These are phyloP conservation scores for Penaeus vannamei DNA, from an alignment of 1,140 invertebrate genomes.

Conservation along the genomic window DNA sequence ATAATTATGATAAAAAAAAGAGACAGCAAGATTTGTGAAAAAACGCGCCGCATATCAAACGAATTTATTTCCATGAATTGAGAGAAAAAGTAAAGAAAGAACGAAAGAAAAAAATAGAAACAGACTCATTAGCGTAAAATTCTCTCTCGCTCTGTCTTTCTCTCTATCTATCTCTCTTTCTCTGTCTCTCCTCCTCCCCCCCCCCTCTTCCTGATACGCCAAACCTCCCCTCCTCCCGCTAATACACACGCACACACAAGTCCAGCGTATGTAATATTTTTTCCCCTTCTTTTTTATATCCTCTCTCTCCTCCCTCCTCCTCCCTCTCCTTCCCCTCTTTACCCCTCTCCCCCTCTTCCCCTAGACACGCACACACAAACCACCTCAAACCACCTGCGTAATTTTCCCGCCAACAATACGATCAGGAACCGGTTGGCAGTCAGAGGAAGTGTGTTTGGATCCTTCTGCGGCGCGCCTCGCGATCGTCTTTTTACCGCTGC, in stretches of 20 bases:
- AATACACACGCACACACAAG: no score
- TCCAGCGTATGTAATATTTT: no score
- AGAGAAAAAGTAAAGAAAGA: no score
- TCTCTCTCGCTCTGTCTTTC: no score
- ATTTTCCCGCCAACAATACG: constrained; percentile 36
- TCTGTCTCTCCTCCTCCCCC: background rate
- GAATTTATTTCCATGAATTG: no score
- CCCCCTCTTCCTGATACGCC: background rate
- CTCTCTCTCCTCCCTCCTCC: background rate
- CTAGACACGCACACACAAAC: background rate
- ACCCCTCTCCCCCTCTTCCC: background rate
- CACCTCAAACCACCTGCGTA: background rate
- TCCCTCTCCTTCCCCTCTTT: background rate
- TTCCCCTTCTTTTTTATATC: background rate
- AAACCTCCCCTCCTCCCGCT: background rate
- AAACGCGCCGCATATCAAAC: no score
- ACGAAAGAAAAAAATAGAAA: no score
- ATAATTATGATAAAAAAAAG: no score
- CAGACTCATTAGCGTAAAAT: no score
- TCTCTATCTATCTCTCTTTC: no score
- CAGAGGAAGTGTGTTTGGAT: constrained; percentile 38
- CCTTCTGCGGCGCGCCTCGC: constrained; percentile 28
- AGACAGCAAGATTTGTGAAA: no score
- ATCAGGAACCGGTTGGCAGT: constrained; percentile 38
- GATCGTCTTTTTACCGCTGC: constrained; percentile 41